These are phyloP conservation scores for Drosophila nr. medialis DNA, from an alignment of 2,888 invertebrate genomes.

Conservation along the genomic window DNA sequence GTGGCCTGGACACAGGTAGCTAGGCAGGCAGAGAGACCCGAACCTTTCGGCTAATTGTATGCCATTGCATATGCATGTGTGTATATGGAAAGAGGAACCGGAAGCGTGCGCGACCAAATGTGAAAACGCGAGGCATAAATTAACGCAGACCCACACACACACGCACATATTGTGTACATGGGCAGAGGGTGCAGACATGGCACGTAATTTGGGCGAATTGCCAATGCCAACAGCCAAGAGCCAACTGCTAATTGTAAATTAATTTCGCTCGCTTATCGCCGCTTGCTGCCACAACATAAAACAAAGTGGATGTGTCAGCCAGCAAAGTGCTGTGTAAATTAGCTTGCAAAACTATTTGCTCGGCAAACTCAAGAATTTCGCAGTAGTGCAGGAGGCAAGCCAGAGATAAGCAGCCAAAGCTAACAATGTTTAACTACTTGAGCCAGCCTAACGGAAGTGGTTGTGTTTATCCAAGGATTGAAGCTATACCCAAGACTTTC, in stretches of 20 bases:
- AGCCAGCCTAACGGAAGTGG: slow-evolving; percentile 62
- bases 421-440: slow-evolving; percentile 51
- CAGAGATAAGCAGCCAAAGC: slow-evolving; percentile 40
- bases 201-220: slow-evolving; percentile 67
- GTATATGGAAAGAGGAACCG: slow-evolving; percentile 59
- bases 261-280: slow-evolving; percentile 73
- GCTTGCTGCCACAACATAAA: slow-evolving; percentile 48
- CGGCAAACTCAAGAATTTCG: slow-evolving; percentile 65
- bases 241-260: slow-evolving; percentile 75
- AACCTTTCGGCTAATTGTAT: slow-evolving; percentile 55
- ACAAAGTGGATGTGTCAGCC: slow-evolving; percentile 68
- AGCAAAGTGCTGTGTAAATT: slow-evolving; percentile 80
- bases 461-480: slow-evolving; percentile 49
- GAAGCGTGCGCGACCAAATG: slow-evolving; percentile 77
- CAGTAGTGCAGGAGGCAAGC: slow-evolving; percentile 45
- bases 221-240: slow-evolving; percentile 42
- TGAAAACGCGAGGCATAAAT: slow-evolving; percentile 78
- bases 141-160: slow-evolving; percentile 37
- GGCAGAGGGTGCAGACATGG: slow-evolving; percentile 29
- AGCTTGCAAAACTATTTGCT: slow-evolving; percentile 66
- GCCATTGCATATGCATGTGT: slow-evolving; percentile 16
- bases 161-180: neutral
- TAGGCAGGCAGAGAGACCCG: slow-evolving; percentile 12
- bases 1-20: slow-evolving; percentile 15
- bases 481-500: slow-evolving; percentile 9